phyloP scores from a whole-genome alignment of 2,113 vertebrate species.

The Silurus glanis region DNA sequence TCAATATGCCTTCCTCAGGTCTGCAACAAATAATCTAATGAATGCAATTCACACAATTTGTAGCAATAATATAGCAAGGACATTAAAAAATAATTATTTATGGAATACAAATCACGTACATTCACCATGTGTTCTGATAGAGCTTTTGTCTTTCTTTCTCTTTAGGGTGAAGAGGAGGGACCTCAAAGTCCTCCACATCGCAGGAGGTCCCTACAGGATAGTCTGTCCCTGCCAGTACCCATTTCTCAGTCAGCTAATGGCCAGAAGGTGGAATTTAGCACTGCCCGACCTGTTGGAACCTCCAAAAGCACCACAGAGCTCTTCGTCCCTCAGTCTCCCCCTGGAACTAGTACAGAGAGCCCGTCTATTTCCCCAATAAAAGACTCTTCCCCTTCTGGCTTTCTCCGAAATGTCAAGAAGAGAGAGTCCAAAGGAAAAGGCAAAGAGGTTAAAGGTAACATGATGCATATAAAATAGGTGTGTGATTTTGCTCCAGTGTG shows the following conservation, averaged over 20 bases:
- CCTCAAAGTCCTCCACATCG: conserved; percentile 53
- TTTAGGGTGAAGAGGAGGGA: conserved; percentile 68
- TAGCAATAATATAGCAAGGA: background rate
- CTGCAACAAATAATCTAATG: conserved; percentile 28
- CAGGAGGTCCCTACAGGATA: conserved; percentile 75
- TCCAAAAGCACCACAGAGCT: conserved; percentile 72
- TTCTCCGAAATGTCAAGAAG: conserved; percentile 76
- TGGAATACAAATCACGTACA: background rate
- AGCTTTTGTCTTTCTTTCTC: background rate
- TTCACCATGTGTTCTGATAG: background rate
- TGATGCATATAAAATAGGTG: background rate
- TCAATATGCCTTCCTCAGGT: conserved; percentile 65
- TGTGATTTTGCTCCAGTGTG: background rate
- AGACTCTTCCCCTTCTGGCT: conserved; percentile 75
- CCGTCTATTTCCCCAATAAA: conserved; percentile 68
- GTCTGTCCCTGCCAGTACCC: conserved; percentile 63
- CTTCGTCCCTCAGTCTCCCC: conserved; percentile 74
- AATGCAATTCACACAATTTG: background rate
- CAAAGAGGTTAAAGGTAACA: conserved; percentile 81
- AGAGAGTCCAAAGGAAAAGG: conserved; percentile 83
- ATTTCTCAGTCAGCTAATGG: conserved; percentile 63
- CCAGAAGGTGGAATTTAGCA: conserved; percentile 63
- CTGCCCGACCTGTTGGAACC: conserved; percentile 58
- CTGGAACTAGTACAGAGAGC: conserved; percentile 69
- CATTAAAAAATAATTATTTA: background rate